Percentiles rank a stretch among this genome's conserved stretches.
These are phyloP conservation scores for Ceryle rudis DNA, from an alignment of 2,797 vertebrate genomes.

Conservation along the genomic window DNA sequence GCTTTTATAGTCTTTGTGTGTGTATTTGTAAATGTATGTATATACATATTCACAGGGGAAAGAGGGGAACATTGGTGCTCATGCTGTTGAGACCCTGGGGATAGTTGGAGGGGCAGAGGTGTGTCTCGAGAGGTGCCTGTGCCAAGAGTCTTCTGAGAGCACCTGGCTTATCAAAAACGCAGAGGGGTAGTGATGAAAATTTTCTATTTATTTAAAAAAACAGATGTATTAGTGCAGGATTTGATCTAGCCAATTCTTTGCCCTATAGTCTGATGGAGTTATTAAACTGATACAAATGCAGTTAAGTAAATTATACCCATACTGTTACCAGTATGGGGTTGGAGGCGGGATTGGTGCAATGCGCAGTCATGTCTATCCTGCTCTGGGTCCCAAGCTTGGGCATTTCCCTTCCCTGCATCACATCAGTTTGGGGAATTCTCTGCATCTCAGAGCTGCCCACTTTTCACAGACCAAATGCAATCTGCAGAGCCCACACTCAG, in stretches of 20 bases:
- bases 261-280: neutral
- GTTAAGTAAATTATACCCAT: neutral
- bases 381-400: neutral
- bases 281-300: neutral
- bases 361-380: neutral
- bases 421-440: neutral
- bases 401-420: neutral
- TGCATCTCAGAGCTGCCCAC: neutral
- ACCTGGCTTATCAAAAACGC: neutral
- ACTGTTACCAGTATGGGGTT: neutral
- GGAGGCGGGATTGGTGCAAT: neutral
- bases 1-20: slow-evolving; percentile 16
- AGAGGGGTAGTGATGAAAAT: neutral
- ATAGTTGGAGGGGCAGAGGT: neutral
- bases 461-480: neutral
- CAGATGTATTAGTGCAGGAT: neutral
- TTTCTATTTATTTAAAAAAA: neutral
- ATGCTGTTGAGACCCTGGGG: neutral
- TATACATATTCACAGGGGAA: neutral
- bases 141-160: neutral
- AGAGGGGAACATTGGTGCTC: neutral
- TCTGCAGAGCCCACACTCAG: neutral
- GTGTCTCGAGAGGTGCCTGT: neutral
- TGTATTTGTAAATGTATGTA: neutral
- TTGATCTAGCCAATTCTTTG: neutral